Conservation (phyloP, 2,113 vertebrate species). For the Trematomus loennbergii region DNA sequence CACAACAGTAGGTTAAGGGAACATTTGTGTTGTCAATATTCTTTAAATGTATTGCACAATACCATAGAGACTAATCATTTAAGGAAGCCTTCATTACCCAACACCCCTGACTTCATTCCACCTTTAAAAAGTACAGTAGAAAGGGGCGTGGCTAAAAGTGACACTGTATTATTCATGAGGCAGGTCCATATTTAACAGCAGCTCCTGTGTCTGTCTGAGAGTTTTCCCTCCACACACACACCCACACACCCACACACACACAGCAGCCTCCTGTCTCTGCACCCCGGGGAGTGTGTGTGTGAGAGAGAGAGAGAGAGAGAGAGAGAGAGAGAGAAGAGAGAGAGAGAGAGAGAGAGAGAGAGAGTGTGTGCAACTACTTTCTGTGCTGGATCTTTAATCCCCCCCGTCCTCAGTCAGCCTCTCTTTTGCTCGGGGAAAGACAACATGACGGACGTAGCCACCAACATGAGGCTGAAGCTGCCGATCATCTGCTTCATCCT, state of each 20-base stretch:
- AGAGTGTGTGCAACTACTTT: conserved; percentile 32
- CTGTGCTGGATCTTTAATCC: conserved; percentile 46
- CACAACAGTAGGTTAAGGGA: too few relatives aligned
- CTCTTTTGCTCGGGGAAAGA: background rate
- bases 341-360: too few relatives aligned
- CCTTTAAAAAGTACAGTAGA: conserved; percentile 49
- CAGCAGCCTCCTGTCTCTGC: conserved; percentile 40
- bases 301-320: conserved; percentile 40
- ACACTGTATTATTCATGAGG: conserved; percentile 37
- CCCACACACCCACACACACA: conserved; percentile 24
- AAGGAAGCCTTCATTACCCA: too few relatives aligned
- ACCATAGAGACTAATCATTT: too few relatives aligned
- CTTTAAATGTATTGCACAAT: too few relatives aligned
- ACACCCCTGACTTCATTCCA: conserved; percentile 12
- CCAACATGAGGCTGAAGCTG: conserved; percentile 83
- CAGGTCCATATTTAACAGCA: conserved; percentile 42
- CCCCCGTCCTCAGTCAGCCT: background rate
- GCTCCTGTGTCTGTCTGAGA: conserved; percentile 42
- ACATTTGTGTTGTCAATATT: too few relatives aligned
- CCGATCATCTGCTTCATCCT: conserved; percentile 86
- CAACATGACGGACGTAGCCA: conserved; percentile 73
- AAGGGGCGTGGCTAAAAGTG: conserved; percentile 49
- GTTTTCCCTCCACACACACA: conserved; percentile 7
- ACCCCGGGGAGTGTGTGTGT: conserved; percentile 38
- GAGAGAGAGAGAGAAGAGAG: too few relatives aligned